A percentile compares a stretch with the other conserved stretches of the same genome.
Evolutionary conservation across 2,797 vertebrate genomes (phyloP).

Genomic region (Erethizon dorsatum): DNA sequence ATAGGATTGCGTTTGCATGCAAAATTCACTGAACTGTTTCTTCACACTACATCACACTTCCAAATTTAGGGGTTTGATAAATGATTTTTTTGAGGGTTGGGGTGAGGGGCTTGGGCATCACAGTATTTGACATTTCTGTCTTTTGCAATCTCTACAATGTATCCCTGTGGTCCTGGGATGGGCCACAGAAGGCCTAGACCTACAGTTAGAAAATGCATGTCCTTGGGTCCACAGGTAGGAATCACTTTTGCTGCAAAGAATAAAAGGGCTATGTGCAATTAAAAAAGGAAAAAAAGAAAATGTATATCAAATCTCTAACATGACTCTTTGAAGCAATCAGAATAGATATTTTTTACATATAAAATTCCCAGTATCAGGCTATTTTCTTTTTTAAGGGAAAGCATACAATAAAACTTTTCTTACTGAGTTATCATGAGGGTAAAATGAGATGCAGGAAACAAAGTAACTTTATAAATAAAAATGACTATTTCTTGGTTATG

Average conservation of each 20-base stretch:
- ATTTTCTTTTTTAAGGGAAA: conserved; percentile 8
- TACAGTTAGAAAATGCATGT: neutral
- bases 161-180: neutral
- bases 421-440: neutral
- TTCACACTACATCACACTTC: neutral
- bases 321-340: neutral
- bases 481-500: conserved; percentile 16
- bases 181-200: neutral
- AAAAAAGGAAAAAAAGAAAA: neutral
- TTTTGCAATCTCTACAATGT: neutral
- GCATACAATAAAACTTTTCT: neutral
- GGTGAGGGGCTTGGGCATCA: neutral
- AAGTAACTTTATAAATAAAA: conserved; percentile 39
- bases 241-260: neutral
- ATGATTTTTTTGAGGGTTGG: neutral
- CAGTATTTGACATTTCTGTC: neutral
- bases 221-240: neutral
- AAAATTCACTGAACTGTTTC: neutral
- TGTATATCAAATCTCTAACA: neutral
- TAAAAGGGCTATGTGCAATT: neutral
- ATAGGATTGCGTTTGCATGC: neutral
- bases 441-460: conserved; percentile 6
- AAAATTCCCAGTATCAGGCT: conserved; percentile 2
- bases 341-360: neutral
- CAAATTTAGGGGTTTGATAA: neutral